Evolutionary conservation across 2,888 invertebrate genomes (phyloP), one percentile per base, ranked within the genome.

Genomic region (Celastrina argiolus): DNA sequence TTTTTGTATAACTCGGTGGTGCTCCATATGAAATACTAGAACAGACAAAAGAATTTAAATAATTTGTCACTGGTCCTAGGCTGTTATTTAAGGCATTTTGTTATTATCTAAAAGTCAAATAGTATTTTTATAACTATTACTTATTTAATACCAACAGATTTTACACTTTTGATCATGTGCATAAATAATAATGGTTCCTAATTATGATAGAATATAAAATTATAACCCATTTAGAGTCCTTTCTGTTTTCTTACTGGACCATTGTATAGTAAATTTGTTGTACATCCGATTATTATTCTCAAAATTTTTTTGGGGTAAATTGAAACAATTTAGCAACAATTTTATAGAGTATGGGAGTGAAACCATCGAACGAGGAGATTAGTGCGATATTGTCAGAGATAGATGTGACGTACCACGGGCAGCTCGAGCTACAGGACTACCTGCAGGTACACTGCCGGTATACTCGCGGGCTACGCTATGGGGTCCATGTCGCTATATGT

Each of bases 401-500:
- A 74, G 97, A 97, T 88, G 91, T 95, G 75, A 94, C 94, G 70
- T 96, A 96, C 91, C 95, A 97, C 84, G 97, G 97, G 67, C 96
- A 96, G 87, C 91, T 98, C 88, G 97, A 97, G 81, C 91, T 97
- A 71, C 94, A 95, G 75, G 97, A 97, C 87, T 98, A 96, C 89
- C 92, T 98, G 67, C 97, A 97, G 96, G 97, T 97, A 93, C 86
- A 82, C 28, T 26, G 61, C 39, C 39, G 31, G 31, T 34, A 26
- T 10, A 10, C 16, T 14, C 22, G 18, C 45, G 28, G 16, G 45
- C 14, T 18, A 18, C 12, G 18, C 36, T 64, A 64, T 64, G 64
- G 45, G 64, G 64, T 70, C 16, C 65, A 63, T 69, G 68, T 69
- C 42, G 64, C 67, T 63, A 56, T 63, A 31, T 63, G n/a, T n/a